Conservation (phyloP, 2,888 invertebrate species). For the Tetropium fuscum region DNA sequence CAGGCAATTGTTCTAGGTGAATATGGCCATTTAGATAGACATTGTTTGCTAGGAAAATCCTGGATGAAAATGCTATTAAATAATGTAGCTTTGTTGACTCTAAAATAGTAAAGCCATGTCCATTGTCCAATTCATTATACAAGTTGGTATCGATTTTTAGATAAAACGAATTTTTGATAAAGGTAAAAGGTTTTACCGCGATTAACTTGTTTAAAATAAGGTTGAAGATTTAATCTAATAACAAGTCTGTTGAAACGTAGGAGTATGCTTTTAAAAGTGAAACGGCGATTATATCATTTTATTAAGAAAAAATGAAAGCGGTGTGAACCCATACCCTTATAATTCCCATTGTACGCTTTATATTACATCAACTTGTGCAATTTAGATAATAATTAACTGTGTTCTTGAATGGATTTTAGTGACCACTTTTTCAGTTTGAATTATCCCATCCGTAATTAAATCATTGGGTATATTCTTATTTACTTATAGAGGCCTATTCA, state of each 20-base stretch:
- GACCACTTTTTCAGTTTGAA: conserved; percentile 15
- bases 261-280: conserved; percentile 36
- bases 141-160: neutral
- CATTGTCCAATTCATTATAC: too few relatives aligned
- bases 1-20: neutral
- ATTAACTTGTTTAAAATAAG: neutral
- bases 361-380: conserved; percentile 49
- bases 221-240: neutral
- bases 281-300: conserved; percentile 42
- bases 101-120: too few relatives aligned
- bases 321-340: conserved; percentile 41
- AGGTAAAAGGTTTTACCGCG: too few relatives aligned
- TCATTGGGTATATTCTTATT: conserved; percentile 13
- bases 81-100: neutral
- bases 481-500: too few relatives aligned
- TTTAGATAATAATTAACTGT: conserved; percentile 45
- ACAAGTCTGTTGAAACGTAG: neutral
- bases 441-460: conserved; percentile 13
- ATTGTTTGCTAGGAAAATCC: too few relatives aligned
- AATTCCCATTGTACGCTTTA: conserved; percentile 46
- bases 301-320: conserved; percentile 42
- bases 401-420: conserved; percentile 31
- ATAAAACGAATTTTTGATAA: too few relatives aligned
- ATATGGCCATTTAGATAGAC: too few relatives aligned
- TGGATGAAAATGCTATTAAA: too few relatives aligned